Evolutionary conservation across 2,797 vertebrate species (phyloP).

Genomic region (Prunella strophiata): DNA sequence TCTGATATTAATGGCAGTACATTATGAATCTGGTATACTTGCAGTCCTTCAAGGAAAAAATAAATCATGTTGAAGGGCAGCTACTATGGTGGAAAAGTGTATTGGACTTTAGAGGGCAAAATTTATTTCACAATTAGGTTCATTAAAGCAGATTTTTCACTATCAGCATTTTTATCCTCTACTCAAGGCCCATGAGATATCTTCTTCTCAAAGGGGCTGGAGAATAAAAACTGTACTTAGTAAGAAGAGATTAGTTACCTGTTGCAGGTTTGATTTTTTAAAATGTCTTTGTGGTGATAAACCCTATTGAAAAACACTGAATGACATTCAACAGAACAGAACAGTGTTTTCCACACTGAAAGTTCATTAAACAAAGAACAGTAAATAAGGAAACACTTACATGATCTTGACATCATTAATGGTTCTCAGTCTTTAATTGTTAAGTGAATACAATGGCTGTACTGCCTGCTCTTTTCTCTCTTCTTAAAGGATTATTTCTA

Average conservation of each 20-base stretch:
- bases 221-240: background rate
- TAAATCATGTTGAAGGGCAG: background rate
- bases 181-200: background rate
- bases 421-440: background rate
- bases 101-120: background rate
- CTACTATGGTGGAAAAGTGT: background rate
- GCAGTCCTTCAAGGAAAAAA: background rate
- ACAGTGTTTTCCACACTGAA: background rate
- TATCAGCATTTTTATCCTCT: background rate
- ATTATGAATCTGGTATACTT: background rate
- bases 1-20: background rate
- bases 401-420: background rate
- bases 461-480: background rate
- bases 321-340: background rate
- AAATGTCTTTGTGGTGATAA: background rate
- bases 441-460: background rate
- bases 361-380: background rate
- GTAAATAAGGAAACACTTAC: background rate
- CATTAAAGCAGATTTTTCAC: background rate
- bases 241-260: background rate
- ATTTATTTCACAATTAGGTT: background rate
- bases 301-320: background rate
- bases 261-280: background rate
- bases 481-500: background rate
- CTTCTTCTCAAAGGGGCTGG: background rate